Evolutionary conservation across 2,113 vertebrate species (phyloP).

Genomic region (Narcine bancroftii): DNA sequence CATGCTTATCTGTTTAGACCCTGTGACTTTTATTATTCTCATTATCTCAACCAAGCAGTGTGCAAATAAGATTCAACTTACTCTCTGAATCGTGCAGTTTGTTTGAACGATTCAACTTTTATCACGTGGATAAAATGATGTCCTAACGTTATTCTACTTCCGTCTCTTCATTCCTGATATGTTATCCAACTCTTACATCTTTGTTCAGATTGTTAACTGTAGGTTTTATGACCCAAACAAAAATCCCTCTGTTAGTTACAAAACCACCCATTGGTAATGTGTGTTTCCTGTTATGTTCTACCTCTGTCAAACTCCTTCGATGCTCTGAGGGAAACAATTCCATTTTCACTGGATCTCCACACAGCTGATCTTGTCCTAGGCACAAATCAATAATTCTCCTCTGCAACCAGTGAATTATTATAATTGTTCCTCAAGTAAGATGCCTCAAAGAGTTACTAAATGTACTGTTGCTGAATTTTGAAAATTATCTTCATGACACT

Average conservation of each 20-base stretch:
- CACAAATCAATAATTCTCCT: not conserved
- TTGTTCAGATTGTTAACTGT: not conserved
- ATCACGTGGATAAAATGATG: not conserved
- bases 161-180: not conserved
- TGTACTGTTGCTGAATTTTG: not conserved
- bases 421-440: not conserved
- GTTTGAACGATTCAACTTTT: not conserved
- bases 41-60: no score
- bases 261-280: not conserved
- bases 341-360: not conserved
- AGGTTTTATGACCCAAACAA: not conserved
- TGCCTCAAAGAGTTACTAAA: not conserved
- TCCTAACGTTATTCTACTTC: not conserved
- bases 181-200: not conserved
- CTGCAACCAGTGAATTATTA: not conserved
- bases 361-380: not conserved
- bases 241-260: not conserved
- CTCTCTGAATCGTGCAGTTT: not conserved
- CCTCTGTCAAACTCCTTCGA: not conserved
- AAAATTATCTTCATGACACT: not conserved
- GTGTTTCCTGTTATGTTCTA: not conserved
- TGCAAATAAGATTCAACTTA: not conserved
- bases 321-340: not conserved
- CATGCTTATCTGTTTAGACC: no score
- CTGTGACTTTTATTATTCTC: no score